A percentile compares a stretch with the other conserved stretches of the same genome.
Conservation (phyloP, 2,797 vertebrate species). For the Melanotaenia pygmaea region DNA sequence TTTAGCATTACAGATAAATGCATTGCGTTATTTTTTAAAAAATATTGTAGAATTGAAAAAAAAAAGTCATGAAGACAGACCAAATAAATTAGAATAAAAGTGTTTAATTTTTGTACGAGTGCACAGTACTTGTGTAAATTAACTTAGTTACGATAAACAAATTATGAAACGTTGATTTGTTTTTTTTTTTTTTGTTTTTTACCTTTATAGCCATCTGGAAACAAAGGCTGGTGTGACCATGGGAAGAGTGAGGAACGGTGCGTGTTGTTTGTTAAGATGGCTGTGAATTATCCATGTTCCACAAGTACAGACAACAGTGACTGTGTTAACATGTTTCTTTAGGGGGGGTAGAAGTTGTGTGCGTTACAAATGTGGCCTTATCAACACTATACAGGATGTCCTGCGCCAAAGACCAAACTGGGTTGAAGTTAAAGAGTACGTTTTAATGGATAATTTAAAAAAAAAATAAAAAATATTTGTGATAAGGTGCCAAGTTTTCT, state of each 20-base stretch:
- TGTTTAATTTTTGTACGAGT: neutral
- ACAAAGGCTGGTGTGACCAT: slow-evolving; percentile 60
- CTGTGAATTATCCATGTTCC: neutral
- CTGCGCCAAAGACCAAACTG: slow-evolving; percentile 88
- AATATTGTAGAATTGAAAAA: neutral
- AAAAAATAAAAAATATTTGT: neutral
- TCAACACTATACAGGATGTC: slow-evolving; percentile 88
- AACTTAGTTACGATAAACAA: neutral
- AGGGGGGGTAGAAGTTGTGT: slow-evolving; percentile 78
- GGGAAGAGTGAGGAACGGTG: slow-evolving; percentile 76
- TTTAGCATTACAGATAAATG: neutral
- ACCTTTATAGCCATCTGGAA: slow-evolving; percentile 64
- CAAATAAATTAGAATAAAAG: neutral
- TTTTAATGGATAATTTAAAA: slow-evolving; percentile 29
- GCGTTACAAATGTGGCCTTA: slow-evolving; percentile 86
- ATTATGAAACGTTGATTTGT: neutral
- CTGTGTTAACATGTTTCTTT: slow-evolving; percentile 4
- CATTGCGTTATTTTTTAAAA: neutral
- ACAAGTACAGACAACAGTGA: neutral
- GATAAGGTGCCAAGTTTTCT: neutral
- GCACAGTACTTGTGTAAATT: neutral
- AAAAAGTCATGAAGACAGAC: neutral
- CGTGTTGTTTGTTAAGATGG: slow-evolving; percentile 37
- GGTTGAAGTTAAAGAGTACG: slow-evolving; percentile 93
- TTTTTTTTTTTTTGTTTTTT: neutral